Percentiles rank a stretch among this genome's conserved stretches.
phyloP scores from a whole-genome alignment of 2,888 invertebrate genomes.

The Barypeithes pellucidus region DNA sequence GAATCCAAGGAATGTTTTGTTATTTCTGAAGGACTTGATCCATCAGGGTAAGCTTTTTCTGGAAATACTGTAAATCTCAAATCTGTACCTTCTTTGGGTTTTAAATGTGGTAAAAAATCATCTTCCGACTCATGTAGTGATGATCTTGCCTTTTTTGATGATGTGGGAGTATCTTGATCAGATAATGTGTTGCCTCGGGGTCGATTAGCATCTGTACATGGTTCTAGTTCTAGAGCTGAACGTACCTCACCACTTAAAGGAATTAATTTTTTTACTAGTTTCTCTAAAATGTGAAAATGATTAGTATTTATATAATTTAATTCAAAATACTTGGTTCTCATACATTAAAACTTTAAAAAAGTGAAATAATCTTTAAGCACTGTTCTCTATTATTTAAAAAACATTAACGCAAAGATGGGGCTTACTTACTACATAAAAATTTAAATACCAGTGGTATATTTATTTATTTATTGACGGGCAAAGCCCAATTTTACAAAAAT shows the following conservation, averaged over 20 bases:
- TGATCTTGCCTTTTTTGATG: slow-evolving; percentile 64
- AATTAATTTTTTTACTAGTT: slow-evolving; percentile 75
- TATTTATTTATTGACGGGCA: no score
- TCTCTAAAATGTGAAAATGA: slow-evolving; percentile 67
- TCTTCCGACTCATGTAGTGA: slow-evolving; percentile 77
- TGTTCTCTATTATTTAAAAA: no score
- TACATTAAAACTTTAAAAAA: no score
- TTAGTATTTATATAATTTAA: neutral
- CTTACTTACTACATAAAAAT: no score
- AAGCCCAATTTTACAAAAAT: no score
- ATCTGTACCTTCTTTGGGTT: slow-evolving; percentile 85
- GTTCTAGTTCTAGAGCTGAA: slow-evolving; percentile 86
- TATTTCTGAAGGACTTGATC: slow-evolving; percentile 86
- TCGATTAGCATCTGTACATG: slow-evolving; percentile 80
- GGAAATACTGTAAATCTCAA: slow-evolving; percentile 87
- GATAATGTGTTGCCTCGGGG: slow-evolving; percentile 33
- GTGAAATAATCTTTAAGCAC: no score
- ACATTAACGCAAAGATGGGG: no score
- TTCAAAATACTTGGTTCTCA: no score
- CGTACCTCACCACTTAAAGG: slow-evolving; percentile 85
- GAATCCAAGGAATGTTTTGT: slow-evolving; percentile 90
- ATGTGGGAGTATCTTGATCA: slow-evolving; percentile 19
- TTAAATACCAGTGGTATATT: no score
- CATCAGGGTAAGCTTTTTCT: slow-evolving; percentile 82
- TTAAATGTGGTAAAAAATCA: slow-evolving; percentile 86